Base-by-base conservation (phyloP, 1,140 invertebrate genomes). In the Zaprionus kolodkinae region DNA sequence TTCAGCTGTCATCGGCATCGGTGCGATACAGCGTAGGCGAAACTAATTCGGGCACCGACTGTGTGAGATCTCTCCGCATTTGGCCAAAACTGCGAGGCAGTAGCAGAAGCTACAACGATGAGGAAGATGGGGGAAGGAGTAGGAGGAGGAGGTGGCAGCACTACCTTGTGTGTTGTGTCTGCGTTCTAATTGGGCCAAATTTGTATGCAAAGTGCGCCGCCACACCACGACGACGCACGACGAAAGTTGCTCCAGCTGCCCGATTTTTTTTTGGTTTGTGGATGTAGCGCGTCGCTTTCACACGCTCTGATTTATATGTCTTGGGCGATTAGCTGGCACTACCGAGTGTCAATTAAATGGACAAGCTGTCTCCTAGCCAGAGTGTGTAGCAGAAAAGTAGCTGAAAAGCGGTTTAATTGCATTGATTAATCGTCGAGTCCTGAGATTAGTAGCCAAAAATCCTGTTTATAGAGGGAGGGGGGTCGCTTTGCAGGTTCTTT, bases 261-360 rank as follows among this genome's bases (percentile, higher is more conserved):
- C 56, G 70, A 60, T 67, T 87, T n/a, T n/a, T n/a, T n/a, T n/a
- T 87, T 87, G 40, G 79, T 79, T 79, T 76, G 61, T 79, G 54
- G 66, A 79, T 15, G 40, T 45, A 15, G 40, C 40, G 77, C 80
- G 50, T 56, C 72, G 64, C 72, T 84, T 88, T 87, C 84, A 88
- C 84, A 87, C 84, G 84, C 73, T 88, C 81, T 78, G 78, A 80
- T 83, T 87, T 83, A 72, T 69, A 76, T 79, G 71, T 54, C 72
- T 86, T 79, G 87, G 76, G 75, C 55, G 52, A 70, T 70, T 70
- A 66, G 69, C 27, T 57, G 74, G 36, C 50, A 66, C 57, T 50
- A 57, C 59, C 72, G 48, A 61, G 48, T 60, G 65, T 74, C 57
- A 56, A 68, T 68, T 55, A 45, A 73, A 68, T 67, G 35, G 64